These are phyloP conservation scores for Margaritifera margaritifera DNA, from an alignment of 2,888 invertebrate genomes.

Conservation along the genomic window DNA sequence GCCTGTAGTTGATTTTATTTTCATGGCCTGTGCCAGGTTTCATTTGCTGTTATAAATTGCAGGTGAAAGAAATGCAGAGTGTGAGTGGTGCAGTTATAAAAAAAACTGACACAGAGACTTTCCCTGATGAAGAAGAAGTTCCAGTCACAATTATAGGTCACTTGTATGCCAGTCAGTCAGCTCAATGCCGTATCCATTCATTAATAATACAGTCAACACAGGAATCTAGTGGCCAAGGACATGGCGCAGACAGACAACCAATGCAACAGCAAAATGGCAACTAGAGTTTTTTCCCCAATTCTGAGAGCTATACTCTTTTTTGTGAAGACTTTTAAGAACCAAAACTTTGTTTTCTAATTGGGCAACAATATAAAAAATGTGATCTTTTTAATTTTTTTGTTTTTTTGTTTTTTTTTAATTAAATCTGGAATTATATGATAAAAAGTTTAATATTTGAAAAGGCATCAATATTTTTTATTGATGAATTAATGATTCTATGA, in stretches of 20 bases:
- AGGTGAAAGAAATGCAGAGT: conserved; percentile 87
- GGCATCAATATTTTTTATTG: conserved; percentile 30
- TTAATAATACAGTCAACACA: conserved; percentile 51
- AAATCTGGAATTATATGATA: too few species aligned
- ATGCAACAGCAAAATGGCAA: conserved; percentile 45
- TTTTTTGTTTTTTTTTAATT: too few species aligned
- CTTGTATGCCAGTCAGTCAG: conserved; percentile 66
- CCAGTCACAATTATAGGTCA: conserved; percentile 65
- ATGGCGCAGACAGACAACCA: conserved; percentile 18
- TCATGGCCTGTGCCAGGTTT: too few species aligned
- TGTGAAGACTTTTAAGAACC: background rate
- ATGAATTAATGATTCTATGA: conserved; percentile 1
- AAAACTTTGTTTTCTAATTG: too few species aligned
- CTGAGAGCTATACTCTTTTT: background rate
- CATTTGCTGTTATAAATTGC: background rate
- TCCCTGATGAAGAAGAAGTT: conserved; percentile 76
- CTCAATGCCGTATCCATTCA: conserved; percentile 59
- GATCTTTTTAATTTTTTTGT: background rate
- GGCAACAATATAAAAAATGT: too few species aligned
- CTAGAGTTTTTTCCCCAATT: conserved; percentile 15
- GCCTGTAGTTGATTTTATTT: too few species aligned
- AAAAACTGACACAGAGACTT: conserved; percentile 69
- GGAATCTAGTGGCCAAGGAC: conserved; percentile 17
- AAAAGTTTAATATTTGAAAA: conserved; percentile 11
- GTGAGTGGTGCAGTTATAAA: conserved; percentile 87